Base-by-base conservation (phyloP, 2,797 vertebrate genomes). In the Zenarchopterus dispar region DNA sequence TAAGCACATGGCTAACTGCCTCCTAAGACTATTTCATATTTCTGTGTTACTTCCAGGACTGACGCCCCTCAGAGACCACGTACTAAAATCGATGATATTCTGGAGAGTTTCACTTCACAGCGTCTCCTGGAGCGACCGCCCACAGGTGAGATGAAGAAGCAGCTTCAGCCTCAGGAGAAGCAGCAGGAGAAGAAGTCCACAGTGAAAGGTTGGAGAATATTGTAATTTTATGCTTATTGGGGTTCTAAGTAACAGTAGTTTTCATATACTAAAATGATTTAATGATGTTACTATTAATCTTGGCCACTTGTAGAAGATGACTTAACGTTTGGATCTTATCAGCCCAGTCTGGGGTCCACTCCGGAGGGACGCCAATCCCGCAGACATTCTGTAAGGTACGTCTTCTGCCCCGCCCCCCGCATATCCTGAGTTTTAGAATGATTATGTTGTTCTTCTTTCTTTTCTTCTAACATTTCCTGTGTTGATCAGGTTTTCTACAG, bases 251-350 rank as follows among this genome's bases (percentile, higher is more conserved):
- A 28, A 28, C 28, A 28, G 28, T 28, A 28, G 8, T 39, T 39
- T 39, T 16, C 36, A 15, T 15, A 39, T 15, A 16, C 2, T 39
- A 15, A 39, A 39, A 39, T 15, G 36, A 33, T 18, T 1, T 9
- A 2, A 6, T 41, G 33, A 1, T 48, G 5, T 60, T 57, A 4
- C 5, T 1, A 9, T 78, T 47, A 10, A 11, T 56, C 66, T 89
- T 92, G 93, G 51, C 73, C 91, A 0, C 21, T 10, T 23, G 55
- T 84, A 76, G 87, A 95, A 0, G 93, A 95, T 0, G 92, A 94
- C 73, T 89, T 96, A 65, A 89, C 88, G 6, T 96, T 97, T 50
- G 95, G 95, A 51, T 92, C 92, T 0, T 96, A 98, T 73, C 94
- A 96, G 82, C 96, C 96, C 62, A 94, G 94, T 0, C 4, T 95